phyloP scores from a whole-genome alignment of 1,140 invertebrate genomes.

The Apolygus lucorum region DNA sequence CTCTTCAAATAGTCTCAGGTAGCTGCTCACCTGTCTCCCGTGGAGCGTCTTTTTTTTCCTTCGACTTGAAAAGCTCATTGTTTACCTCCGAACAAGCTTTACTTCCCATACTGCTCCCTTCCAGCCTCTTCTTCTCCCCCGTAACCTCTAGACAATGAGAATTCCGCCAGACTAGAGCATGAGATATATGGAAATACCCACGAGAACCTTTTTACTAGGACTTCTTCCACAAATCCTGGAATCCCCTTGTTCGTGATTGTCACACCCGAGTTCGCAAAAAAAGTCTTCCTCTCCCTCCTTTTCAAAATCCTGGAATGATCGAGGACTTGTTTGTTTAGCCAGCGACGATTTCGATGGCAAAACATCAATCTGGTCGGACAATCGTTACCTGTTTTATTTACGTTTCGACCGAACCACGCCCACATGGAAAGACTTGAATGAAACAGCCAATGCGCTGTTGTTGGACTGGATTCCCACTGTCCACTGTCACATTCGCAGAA shows the following conservation, averaged over 20 bases:
- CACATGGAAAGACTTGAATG: too few species aligned
- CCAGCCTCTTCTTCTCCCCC: too few species aligned
- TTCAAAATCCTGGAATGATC: not conserved
- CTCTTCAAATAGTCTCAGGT: slow-evolving; percentile 13
- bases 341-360: not conserved
- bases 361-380: not conserved
- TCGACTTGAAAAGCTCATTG: slow-evolving; percentile 1
- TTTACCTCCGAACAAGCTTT: slow-evolving; percentile 8
- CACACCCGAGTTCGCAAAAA: not conserved
- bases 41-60: not conserved
- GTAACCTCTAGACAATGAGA: not conserved
- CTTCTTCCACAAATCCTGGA: not conserved
- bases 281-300: not conserved
- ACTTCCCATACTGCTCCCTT: not conserved
- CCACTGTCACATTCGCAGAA: too few species aligned
- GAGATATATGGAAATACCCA: slow-evolving; percentile 7
- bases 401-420: not conserved
- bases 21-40: slow-evolving; percentile 11
- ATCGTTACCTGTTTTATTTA: not conserved
- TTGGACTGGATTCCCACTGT: too few species aligned
- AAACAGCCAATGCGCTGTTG: too few species aligned
- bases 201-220: not conserved
- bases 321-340: not conserved
- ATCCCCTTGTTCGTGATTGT: not conserved
- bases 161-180: not conserved